These are phyloP conservation scores for Danionella dracula DNA, from an alignment of 2,797 vertebrate genomes.

Conservation along the genomic window DNA sequence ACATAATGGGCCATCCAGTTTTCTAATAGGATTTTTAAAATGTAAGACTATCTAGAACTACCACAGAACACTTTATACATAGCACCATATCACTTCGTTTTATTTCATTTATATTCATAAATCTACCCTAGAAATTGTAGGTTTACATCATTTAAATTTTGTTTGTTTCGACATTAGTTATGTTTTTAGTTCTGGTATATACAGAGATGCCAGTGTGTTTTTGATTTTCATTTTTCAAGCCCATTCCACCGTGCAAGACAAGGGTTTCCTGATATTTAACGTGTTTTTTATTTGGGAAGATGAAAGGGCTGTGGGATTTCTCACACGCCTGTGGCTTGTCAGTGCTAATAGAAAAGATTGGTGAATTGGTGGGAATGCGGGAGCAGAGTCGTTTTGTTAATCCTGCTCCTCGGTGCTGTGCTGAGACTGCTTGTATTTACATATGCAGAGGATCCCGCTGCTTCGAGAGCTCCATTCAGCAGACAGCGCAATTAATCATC, in stretches of 20 bases:
- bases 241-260: slow-evolving; percentile 34
- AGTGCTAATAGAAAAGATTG: slow-evolving; percentile 72
- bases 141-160: neutral
- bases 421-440: slow-evolving; percentile 85
- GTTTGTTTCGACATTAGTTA: neutral
- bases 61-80: slow-evolving; percentile 17
- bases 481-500: slow-evolving; percentile 98
- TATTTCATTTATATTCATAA: no score
- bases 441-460: slow-evolving; percentile 86
- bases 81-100: neutral
- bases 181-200: no score
- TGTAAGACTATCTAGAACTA: slow-evolving; percentile 24
- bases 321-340: slow-evolving; percentile 58
- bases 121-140: no score
- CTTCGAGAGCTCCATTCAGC: slow-evolving; percentile 76
- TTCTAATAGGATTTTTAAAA: no score
- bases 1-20: no score
- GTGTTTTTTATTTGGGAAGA: slow-evolving; percentile 50
- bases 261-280: slow-evolving; percentile 53
- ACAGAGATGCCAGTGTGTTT: neutral
- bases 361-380: slow-evolving; percentile 66
- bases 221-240: slow-evolving; percentile 18
- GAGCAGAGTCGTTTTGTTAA: slow-evolving; percentile 74
- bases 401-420: slow-evolving; percentile 69
- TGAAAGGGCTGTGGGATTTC: slow-evolving; percentile 54